These are phyloP conservation scores for Caenorhabditis japonica DNA, from an alignment of 2,888 invertebrate genomes.

Conservation along the genomic window DNA sequence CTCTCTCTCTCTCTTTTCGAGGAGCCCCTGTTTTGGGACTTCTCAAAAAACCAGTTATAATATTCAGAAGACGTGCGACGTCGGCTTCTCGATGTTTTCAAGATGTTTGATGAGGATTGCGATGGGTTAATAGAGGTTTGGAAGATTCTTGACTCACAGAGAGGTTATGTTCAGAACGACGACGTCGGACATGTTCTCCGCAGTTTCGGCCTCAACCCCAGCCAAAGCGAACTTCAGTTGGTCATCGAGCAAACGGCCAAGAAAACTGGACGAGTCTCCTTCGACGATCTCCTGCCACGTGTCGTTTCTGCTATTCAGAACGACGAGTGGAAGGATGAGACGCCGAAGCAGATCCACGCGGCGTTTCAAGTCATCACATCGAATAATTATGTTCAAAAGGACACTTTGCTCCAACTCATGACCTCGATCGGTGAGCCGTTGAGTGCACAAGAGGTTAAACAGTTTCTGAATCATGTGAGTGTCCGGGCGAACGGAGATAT, in stretches of 20 bases:
- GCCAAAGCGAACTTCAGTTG: conserved; percentile 49
- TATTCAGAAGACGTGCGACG: conserved; percentile 49
- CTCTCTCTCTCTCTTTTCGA: too few relatives aligned
- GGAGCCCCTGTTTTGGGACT: too few relatives aligned
- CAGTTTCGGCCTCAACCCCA: conserved; percentile 52
- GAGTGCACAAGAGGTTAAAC: conserved; percentile 62
- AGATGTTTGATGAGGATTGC: conserved; percentile 61
- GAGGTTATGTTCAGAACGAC: conserved; percentile 29
- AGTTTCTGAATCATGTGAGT: conserved; percentile 65
- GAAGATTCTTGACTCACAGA: too few relatives aligned
- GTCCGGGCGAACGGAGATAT: conserved; percentile 60
- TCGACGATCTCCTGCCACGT: conserved; percentile 52
- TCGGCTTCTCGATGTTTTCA: conserved; percentile 54
- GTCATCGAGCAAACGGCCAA: conserved; percentile 43
- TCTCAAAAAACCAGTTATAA: too few relatives aligned
- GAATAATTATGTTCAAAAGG: conserved; percentile 51
- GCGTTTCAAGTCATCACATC: conserved; percentile 53
- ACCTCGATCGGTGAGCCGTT: conserved; percentile 62
- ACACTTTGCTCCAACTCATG: conserved; percentile 35
- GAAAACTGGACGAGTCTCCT: conserved; percentile 38
- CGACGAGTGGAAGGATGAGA: conserved; percentile 54
- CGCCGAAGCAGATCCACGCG: conserved; percentile 43
- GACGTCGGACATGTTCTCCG: conserved; percentile 55
- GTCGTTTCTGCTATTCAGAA: conserved; percentile 55
- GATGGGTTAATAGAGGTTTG: conserved; percentile 57